Base-by-base conservation (phyloP, 2,888 invertebrate species). In the Melikaiella ostensackeni region DNA sequence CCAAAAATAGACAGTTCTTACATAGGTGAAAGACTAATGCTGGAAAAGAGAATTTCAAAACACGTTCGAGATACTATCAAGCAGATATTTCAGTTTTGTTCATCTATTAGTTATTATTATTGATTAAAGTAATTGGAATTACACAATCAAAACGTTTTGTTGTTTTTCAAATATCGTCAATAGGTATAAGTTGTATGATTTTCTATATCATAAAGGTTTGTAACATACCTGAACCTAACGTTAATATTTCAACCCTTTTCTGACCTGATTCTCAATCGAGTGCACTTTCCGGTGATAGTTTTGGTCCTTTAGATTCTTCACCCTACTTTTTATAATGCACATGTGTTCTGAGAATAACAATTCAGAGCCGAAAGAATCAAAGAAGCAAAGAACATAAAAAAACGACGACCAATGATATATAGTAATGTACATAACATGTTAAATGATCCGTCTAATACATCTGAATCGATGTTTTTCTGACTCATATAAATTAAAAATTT, bases 1-100 rank as follows among this genome's bases (percentile, higher is more conserved):
- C 62, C 19, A 61, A 77, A 42, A 62, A 75, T 66, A 64, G 7
- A 59, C 21, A 59, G 27, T 16, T 27, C 24, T 59, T 13, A 27
- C 27, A 16, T 16, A 27, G 11, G 21, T 11, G 16, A 59, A 13
- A 59, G 27, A 27, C 59, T 6, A 13, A 27, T 27, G 59, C 9
- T 55, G 9, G 21, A 55, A 21, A 3, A 90, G 86, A 86, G 85
- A 89, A 89, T 88, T 88, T 90, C 87, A 86, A 74, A 89, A 55
- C n/a, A 21, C 4, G 8, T 21, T 9, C 21, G 9, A 9, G 50
- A 55, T n/a, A n/a, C 19, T 21, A 55, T 55, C 9, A 21, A 55
- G 21, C 8, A n/a, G 9, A 21, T 55, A 21, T 16, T 42, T 42
- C 42, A 16, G 16, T 16, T 42, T 16, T 16, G 5, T 42, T n/a